Base-by-base conservation (phyloP, 2,888 invertebrate species). In the Dasysyrphus albostriatus region DNA sequence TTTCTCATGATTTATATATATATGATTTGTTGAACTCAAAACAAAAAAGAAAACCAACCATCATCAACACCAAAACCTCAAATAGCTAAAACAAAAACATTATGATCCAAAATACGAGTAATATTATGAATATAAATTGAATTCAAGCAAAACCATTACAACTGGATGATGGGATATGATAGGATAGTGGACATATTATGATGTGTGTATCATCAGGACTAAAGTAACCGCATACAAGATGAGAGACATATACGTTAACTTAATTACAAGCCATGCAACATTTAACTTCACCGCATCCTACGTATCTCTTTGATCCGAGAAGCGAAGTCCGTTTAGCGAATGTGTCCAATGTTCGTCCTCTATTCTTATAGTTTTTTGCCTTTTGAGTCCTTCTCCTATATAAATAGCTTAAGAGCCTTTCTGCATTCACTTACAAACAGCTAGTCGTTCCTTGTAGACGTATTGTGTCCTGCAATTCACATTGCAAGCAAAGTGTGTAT, bases 341-440 rank as follows among this genome's bases (percentile, higher is more conserved):
- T 29, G 3, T 16, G 77, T 72, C 76, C 51, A 76, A 24, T 49
- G 37, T 69, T 8, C 54, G 1, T 81, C 69, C 54, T 77, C 37
- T 67, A 34, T 34, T 14, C 72, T 56, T n/a, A 54, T 56, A 58
- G 75, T 58, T 70, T 70, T 76, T 76, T 74, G 80, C 74, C 37
- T 81, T 76, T 58, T 77, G 73, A 73, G 73, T 81, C 56, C 59
- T 56, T 44, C 8, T 78, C 37, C 76, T 87, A 82, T 87, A 87
- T 87, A 87, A 87, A 87, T 75, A 87, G 85, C 81, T 82, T 82
- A 82, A 87, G 85, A 65, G 69, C 56, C 85, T 87, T 82, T 65
- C 47, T 70, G 47, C 63, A 54, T 61, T 87, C 85, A 87, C 82
- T 87, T 47, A 65, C 63, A 74, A 74, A 78, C 78, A 77, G 58